A percentile compares a stretch with the other conserved stretches of the same genome.
Evolutionary conservation across 1,140 invertebrate genomes (phyloP).

Genomic region (Wiebesia pumilae): DNA sequence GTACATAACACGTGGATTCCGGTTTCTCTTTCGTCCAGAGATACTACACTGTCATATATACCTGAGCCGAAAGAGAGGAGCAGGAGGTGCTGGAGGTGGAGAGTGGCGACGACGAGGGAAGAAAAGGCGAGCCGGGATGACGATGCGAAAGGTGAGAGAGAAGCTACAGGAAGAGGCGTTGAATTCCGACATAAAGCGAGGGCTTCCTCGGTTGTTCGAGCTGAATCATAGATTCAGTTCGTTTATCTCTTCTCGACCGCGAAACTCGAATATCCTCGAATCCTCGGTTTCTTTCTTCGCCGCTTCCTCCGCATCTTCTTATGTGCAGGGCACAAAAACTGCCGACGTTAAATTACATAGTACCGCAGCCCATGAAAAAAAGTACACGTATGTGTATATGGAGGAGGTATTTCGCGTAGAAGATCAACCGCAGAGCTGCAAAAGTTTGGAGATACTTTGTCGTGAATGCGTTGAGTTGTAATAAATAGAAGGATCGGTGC

Average conservation of each 20-base stretch:
- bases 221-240: slow-evolving; percentile 49
- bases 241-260: slow-evolving; percentile 30
- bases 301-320: not conserved
- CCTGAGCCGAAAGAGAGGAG: not conserved
- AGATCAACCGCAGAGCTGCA: slow-evolving; percentile 31
- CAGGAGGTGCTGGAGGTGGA: not conserved
- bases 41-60: slow-evolving; percentile 5
- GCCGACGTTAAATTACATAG: slow-evolving; percentile 27
- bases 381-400: not conserved
- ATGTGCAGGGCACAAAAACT: slow-evolving; percentile 6
- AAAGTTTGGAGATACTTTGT: not conserved
- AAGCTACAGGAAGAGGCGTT: slow-evolving; percentile 42
- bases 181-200: slow-evolving; percentile 45
- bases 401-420: not conserved
- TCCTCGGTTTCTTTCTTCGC: not conserved
- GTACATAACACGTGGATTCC: slow-evolving; percentile 37
- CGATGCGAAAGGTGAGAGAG: slow-evolving; percentile 26
- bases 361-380: not conserved
- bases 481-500: not conserved
- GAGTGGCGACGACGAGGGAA: not conserved
- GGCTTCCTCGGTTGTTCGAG: slow-evolving; percentile 19
- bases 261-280: slow-evolving; percentile 47
- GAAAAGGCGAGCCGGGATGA: not conserved
- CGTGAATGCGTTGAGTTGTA: not conserved
- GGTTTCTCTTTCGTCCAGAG: slow-evolving; percentile 44